A percentile compares a stretch with the other conserved stretches of the same genome.
phyloP scores from a whole-genome alignment of 2,113 vertebrate species.

The Prinia subflava region DNA sequence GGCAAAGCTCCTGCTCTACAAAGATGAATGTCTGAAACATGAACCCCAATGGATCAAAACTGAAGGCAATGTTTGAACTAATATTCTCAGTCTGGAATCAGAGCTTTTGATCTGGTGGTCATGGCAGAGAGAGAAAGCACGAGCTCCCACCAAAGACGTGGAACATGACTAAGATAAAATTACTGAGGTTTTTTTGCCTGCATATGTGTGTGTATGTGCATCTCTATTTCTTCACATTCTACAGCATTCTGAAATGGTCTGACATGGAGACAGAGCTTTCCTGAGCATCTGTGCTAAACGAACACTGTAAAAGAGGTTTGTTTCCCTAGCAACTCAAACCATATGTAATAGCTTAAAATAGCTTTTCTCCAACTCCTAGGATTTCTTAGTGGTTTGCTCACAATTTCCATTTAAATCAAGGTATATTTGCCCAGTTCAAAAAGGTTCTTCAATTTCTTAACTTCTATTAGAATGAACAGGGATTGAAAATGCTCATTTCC shows the following conservation, averaged over 20 bases:
- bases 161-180: not conserved
- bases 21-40: not conserved
- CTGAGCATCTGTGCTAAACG: conserved; percentile 54
- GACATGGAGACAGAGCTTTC: conserved; percentile 38
- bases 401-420: conserved; percentile 37
- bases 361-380: conserved; percentile 43
- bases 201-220: not conserved
- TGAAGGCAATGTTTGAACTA: not conserved
- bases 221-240: not conserved
- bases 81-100: not conserved
- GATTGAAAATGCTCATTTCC: not conserved
- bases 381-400: conserved; percentile 26
- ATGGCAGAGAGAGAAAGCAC: not conserved
- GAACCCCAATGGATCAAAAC: not conserved
- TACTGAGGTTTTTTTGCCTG: not conserved
- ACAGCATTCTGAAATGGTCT: not conserved
- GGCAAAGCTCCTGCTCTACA: not conserved
- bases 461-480: not conserved
- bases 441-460: conserved; percentile 1
- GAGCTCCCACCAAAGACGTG: not conserved
- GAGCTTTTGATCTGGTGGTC: not conserved
- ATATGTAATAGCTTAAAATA: conserved; percentile 66
- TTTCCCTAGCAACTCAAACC: conserved; percentile 67
- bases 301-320: conserved; percentile 50
- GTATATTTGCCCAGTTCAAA: not conserved